Percentiles rank a stretch among this genome's conserved stretches.
Evolutionary conservation across 2,113 vertebrate genomes (phyloP).

Genomic region (Merops nubicus): DNA sequence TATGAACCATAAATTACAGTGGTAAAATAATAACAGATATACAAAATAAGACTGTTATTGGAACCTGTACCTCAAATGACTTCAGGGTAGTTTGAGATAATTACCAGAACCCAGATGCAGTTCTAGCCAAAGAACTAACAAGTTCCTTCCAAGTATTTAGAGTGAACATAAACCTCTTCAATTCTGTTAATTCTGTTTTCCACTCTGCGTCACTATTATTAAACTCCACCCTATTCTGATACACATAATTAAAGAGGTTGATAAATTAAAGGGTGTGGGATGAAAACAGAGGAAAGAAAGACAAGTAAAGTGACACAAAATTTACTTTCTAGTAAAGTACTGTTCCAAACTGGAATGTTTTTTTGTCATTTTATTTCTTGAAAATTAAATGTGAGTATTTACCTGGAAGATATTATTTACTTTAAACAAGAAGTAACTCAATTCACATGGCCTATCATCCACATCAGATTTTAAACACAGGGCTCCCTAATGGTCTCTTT

Average conservation of each 20-base stretch:
- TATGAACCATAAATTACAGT: neutral
- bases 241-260: neutral
- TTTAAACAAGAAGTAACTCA: neutral
- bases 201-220: neutral
- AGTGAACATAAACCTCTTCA: neutral
- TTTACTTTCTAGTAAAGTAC: neutral
- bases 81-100: neutral
- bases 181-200: neutral
- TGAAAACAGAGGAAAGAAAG: neutral
- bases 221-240: neutral
- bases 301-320: neutral
- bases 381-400: neutral
- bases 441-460: neutral
- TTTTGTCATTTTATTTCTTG: neutral
- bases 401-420: neutral
- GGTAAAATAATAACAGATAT: neutral
- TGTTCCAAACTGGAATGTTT: neutral
- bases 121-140: neutral
- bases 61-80: neutral
- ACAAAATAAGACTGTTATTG: neutral
- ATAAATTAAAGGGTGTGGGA: neutral
- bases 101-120: neutral
- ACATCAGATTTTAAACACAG: neutral
- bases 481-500: neutral
- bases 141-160: neutral